Evolutionary conservation across 2,113 vertebrate genomes (phyloP), one percentile per base, ranked within the genome.

Genomic region (Elgaria multicarinata): DNA sequence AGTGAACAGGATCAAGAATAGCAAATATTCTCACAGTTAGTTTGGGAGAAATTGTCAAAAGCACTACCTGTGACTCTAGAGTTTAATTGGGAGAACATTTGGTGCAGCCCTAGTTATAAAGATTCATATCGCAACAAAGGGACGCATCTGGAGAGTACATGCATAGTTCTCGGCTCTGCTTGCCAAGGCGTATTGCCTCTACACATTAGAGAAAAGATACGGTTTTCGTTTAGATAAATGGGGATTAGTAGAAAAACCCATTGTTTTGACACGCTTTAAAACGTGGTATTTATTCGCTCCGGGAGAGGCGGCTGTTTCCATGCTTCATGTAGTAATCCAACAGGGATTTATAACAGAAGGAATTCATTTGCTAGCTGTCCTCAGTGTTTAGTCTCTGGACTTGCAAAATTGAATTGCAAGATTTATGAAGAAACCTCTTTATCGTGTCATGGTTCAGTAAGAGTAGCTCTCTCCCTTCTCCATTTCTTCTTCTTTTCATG

Each of bases 371-470:
- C n/a, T 89, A 83, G 92, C 83, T 93, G 58, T 28, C 36, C 28
- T 92, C 90, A 33, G 8, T 76, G 46, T 92, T 93, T 90, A 92
- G 66, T 89, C 81, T 91, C 50, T 85, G 78, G 44, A 9, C 90
- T 87, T 88, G 78, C 77, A 92, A 90, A 85, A 79, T 0, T 2
- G 9, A 84, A 14, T 50, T 14, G 8, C 7, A 84, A 89, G 89
- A 92, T 93, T 76, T 86, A 80, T 90, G 62, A 92, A 91, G 50
- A 89, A 92, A 84, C 88, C 50, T 93, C 80, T 92, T 93, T 92
- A 85, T 18, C 10, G 87, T 92, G 83, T 1, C 44, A 67, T 18
- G 58, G 36, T 90, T 87, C 26, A 78, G 20, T 84, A 93, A 24
- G 36, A 36, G 39, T 12, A n/a, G 2, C 39, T 46, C 39, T 67